Percentiles rank a stretch among this genome's conserved stretches.
Evolutionary conservation across 2,797 vertebrate genomes (phyloP).

Genomic region (Esox lucius): DNA sequence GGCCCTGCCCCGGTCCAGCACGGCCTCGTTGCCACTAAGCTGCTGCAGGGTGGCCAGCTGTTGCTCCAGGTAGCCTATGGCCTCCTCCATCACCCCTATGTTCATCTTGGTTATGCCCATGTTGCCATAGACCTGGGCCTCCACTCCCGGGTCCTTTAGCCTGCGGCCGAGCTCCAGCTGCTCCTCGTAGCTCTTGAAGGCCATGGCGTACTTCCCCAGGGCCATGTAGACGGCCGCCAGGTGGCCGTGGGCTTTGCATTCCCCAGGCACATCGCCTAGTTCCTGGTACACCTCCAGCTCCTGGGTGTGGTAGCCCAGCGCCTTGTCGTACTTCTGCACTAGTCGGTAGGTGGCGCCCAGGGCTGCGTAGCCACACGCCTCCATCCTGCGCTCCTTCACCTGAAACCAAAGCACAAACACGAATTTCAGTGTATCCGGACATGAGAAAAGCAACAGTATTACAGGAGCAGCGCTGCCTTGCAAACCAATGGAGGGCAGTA

Average conservation of each 20-base stretch:
- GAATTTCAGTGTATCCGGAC: constrained; percentile 23
- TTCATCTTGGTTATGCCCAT: constrained; percentile 99
- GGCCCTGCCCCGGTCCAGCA: constrained; percentile 87
- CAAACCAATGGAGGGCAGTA: constrained; percentile 11
- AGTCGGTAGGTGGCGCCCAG: constrained; percentile 87
- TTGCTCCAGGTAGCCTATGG: constrained; percentile 95
- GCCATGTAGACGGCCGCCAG: constrained; percentile 94
- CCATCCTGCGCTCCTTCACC: constrained; percentile 80
- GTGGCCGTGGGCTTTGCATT: constrained; percentile 91
- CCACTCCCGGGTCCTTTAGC: constrained; percentile 86
- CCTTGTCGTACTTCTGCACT: constrained; percentile 86
- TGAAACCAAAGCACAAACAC: constrained; percentile 47
- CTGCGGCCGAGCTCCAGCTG: constrained; percentile 89
- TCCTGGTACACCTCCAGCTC: constrained; percentile 91
- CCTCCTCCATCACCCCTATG: constrained; percentile 92
- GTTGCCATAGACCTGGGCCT: constrained; percentile 95
- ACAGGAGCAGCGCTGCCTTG: constrained; percentile 23
- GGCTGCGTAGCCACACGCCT: constrained; percentile 89
- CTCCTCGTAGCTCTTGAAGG: constrained; percentile 91
- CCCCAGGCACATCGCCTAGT: constrained; percentile 83
- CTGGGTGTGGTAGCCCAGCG: constrained; percentile 91
- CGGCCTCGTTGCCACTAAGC: constrained; percentile 84
- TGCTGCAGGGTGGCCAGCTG: constrained; percentile 95
- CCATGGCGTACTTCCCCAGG: constrained; percentile 89
- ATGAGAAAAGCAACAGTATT: constrained; percentile 15